phyloP scores from a whole-genome alignment of 2,113 vertebrate species.

The Lucifuga dentata region DNA sequence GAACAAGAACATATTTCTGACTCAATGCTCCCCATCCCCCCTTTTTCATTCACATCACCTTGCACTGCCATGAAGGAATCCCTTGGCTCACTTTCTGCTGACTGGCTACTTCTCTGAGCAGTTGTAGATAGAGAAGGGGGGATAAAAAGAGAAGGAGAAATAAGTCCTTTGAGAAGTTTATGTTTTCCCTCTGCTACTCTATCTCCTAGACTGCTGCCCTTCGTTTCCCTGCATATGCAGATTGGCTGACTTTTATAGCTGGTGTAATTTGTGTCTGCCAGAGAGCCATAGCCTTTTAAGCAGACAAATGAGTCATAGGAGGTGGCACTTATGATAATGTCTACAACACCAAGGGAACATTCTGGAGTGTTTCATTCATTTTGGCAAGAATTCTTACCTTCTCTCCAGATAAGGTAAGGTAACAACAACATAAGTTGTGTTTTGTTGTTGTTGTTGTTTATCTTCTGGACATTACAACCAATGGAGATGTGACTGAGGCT shows the following conservation, averaged over 20 bases:
- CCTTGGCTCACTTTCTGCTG: conserved; percentile 68
- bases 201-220: conserved; percentile 23
- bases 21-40: conserved; percentile 18
- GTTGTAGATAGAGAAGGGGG: conserved; percentile 22
- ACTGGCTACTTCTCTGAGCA: conserved; percentile 60
- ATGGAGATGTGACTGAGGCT: conserved; percentile 8
- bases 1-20: conserved; percentile 62
- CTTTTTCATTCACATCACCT: conserved; percentile 45
- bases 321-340: conserved; percentile 19
- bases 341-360: conserved; percentile 14
- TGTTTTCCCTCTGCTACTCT: conserved; percentile 41
- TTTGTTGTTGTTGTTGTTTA: neutral
- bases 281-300: conserved; percentile 33
- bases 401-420: too few species aligned
- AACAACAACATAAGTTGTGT: too few species aligned
- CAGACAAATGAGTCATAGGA: conserved; percentile 29
- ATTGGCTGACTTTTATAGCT: conserved; percentile 24
- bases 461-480: neutral
- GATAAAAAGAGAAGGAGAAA: conserved; percentile 14
- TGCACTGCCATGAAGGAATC: conserved; percentile 47
- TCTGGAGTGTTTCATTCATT: conserved; percentile 5
- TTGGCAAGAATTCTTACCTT: neutral
- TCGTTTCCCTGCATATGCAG: conserved; percentile 12
- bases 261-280: conserved; percentile 40
- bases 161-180: conserved; percentile 54